phyloP scores from a whole-genome alignment of 2,888 invertebrate species.

The Podabrus alpinus region DNA sequence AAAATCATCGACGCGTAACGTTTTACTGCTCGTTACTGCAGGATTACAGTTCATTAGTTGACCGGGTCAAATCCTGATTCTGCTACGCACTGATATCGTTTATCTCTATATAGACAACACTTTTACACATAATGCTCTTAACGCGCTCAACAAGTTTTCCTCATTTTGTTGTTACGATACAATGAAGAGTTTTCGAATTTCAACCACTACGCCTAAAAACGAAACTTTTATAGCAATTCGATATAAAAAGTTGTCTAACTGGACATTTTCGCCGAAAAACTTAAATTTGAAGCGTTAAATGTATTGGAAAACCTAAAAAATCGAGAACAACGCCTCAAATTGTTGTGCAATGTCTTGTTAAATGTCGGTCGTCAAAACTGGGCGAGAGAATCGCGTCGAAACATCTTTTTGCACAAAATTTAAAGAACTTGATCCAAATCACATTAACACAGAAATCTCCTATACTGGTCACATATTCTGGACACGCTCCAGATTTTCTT shows the following conservation, averaged over 20 bases:
- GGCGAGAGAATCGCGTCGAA: background rate
- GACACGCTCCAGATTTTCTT: conserved; percentile 33
- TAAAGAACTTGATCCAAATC: conserved; percentile 19
- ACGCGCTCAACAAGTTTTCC: conserved; percentile 1
- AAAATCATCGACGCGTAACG: conserved; percentile 39
- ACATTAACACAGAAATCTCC: conserved; percentile 24
- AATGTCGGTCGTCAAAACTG: background rate
- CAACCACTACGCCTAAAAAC: background rate
- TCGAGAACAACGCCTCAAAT: background rate
- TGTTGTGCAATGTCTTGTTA: conserved; percentile 1
- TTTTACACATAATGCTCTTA: conserved; percentile 13
- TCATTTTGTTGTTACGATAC: background rate
- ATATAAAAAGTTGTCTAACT: background rate
- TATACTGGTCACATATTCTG: conserved; percentile 25
- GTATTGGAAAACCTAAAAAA: conserved; percentile 3
- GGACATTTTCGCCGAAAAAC: background rate
- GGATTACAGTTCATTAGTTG: conserved; percentile 55
- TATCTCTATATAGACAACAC: conserved; percentile 12
- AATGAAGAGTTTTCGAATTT: background rate
- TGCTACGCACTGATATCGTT: conserved; percentile 23
- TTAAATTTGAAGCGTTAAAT: background rate
- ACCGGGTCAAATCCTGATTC: conserved; percentile 44
- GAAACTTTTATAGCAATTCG: background rate
- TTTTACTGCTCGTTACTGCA: conserved; percentile 49
- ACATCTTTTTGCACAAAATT: background rate